Evolutionary conservation across 1,140 invertebrate species (phyloP).

Genomic region (Pteromalus puparum): DNA sequence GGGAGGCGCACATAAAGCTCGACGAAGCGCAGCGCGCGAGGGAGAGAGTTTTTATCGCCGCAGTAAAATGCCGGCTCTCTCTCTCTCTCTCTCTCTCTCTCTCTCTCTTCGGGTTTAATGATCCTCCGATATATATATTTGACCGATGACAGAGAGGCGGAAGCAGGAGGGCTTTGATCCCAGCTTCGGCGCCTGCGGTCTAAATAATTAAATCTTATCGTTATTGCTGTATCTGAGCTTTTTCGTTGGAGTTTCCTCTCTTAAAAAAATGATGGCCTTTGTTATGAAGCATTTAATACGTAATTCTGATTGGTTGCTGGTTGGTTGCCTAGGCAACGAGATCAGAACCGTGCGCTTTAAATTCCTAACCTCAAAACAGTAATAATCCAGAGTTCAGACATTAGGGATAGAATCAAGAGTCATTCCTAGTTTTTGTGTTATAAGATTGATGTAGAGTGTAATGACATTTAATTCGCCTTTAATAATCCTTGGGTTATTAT

Average conservation of each 20-base stretch:
- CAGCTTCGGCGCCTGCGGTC: neutral
- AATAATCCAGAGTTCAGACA: too few relatives aligned
- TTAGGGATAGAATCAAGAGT: too few relatives aligned
- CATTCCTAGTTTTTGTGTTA: too few relatives aligned
- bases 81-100: neutral
- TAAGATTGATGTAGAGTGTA: neutral
- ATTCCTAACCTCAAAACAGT: too few relatives aligned
- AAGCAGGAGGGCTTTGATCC: neutral
- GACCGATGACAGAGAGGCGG: neutral
- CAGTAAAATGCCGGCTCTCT: slow-evolving; percentile 14
- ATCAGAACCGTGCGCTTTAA: too few relatives aligned
- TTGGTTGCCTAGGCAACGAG: too few relatives aligned
- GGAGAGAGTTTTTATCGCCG: slow-evolving; percentile 28
- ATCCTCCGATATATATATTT: slow-evolving; percentile 2
- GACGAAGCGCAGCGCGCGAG: neutral
- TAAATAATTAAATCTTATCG: neutral
- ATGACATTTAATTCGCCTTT: neutral
- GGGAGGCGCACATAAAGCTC: neutral
- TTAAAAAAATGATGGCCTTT: too few relatives aligned
- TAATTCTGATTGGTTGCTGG: too few relatives aligned
- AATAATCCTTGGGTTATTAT: neutral
- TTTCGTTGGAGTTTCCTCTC: too few relatives aligned
- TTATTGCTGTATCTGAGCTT: too few relatives aligned
- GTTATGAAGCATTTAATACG: too few relatives aligned
- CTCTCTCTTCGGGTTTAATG: slow-evolving; percentile 12